phyloP scores from a whole-genome alignment of 2,888 invertebrate genomes.

The Ochlodes sylvanus region DNA sequence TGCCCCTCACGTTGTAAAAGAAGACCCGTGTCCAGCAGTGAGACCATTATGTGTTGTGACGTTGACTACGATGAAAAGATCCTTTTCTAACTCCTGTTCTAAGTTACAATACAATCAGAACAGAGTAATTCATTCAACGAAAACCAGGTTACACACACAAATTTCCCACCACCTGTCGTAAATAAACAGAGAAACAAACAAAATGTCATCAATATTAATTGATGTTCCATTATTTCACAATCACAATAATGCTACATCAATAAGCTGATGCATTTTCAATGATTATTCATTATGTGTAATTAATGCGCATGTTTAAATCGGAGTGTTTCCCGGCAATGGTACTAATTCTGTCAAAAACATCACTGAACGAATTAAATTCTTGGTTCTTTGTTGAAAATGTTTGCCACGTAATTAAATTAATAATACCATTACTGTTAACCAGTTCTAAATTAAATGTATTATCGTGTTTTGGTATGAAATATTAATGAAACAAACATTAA shows the following conservation, averaged over 20 bases:
- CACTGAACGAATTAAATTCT: background rate
- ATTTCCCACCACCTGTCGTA: background rate
- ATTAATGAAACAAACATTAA: background rate
- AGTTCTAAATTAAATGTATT: slow-evolving; percentile 8
- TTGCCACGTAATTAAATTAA: background rate
- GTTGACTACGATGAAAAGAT: too few species aligned
- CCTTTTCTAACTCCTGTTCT: background rate
- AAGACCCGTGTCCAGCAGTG: too few species aligned
- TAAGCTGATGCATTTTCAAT: slow-evolving; percentile 8
- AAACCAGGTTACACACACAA: background rate
- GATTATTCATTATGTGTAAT: slow-evolving; percentile 6
- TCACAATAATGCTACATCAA: slow-evolving; percentile 11
- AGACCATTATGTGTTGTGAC: too few species aligned
- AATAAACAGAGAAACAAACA: background rate
- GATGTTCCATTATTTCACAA: slow-evolving; percentile 5
- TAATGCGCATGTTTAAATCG: slow-evolving; percentile 1
- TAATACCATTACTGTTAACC: background rate
- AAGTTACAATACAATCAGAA: background rate
- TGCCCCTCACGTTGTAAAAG: too few species aligned
- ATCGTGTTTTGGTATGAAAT: slow-evolving; percentile 19
- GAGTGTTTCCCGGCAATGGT: background rate
- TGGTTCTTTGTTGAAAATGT: background rate
- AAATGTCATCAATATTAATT: slow-evolving; percentile 11
- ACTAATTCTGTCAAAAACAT: slow-evolving; percentile 7
- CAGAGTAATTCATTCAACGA: background rate